Conservation (phyloP, 2,113 vertebrate species). For the Channa maculata region DNA sequence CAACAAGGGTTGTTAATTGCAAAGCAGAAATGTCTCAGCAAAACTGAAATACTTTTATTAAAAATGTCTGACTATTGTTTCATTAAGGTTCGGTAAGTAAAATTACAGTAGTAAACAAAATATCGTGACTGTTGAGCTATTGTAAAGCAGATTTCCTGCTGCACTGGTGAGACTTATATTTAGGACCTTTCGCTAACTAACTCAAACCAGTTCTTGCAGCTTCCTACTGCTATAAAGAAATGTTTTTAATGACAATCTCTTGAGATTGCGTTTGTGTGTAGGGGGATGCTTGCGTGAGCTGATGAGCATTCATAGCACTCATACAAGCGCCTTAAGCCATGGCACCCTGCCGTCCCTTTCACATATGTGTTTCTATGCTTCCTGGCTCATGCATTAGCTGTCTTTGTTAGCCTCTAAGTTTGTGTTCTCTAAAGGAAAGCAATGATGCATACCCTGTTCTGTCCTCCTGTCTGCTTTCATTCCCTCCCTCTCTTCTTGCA, state of each 20-base stretch:
- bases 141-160: constrained; percentile 28
- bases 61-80: no score
- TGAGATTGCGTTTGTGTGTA: constrained; percentile 1
- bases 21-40: constrained; percentile 1
- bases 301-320: constrained; percentile 6
- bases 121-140: not conserved
- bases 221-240: constrained; percentile 1
- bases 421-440: constrained; percentile 63
- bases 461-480: constrained; percentile 59
- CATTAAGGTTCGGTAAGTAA: not conserved
- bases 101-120: constrained; percentile 9
- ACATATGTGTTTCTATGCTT: constrained; percentile 45
- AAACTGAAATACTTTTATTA: not conserved
- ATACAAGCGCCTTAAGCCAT: constrained; percentile 30
- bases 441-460: constrained; percentile 56
- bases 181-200: constrained; percentile 36
- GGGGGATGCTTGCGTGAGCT: not conserved
- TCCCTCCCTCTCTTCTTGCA: constrained; percentile 5
- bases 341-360: constrained; percentile 32
- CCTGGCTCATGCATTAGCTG: constrained; percentile 59
- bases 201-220: not conserved
- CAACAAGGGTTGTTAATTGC: constrained; percentile 8
- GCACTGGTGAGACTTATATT: constrained; percentile 17
- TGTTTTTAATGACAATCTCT: not conserved
- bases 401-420: constrained; percentile 44